Conservation (phyloP, 1,140 invertebrate species). For the Hyles vespertilio region DNA sequence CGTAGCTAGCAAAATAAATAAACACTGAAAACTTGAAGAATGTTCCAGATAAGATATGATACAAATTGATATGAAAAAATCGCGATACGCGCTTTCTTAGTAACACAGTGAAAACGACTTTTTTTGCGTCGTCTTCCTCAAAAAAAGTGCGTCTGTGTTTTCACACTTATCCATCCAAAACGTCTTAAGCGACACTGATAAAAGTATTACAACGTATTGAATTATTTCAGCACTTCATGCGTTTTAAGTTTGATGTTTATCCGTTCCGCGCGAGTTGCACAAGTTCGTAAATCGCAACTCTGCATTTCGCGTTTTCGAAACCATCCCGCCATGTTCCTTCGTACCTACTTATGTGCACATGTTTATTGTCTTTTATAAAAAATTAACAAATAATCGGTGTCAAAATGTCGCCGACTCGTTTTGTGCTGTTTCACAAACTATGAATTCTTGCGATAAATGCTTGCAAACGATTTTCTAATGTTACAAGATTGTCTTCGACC, state of each 20-base stretch:
- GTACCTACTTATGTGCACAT: constrained; percentile 43
- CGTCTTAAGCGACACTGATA: neutral
- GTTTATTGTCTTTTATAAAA: constrained; percentile 30
- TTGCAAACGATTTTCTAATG: constrained; percentile 3
- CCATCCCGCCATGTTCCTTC: constrained; percentile 60
- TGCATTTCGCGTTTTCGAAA: constrained; percentile 73
- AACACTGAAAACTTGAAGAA: constrained; percentile 52
- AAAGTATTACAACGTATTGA: neutral
- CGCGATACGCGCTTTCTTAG: constrained; percentile 21
- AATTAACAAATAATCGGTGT: constrained; percentile 22
- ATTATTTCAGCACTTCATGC: neutral
- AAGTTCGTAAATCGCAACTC: constrained; percentile 68
- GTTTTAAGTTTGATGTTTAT: constrained; percentile 57
- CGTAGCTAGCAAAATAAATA: constrained; percentile 44
- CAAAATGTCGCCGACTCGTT: constrained; percentile 13
- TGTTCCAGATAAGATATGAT: constrained; percentile 50
- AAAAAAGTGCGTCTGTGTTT: neutral
- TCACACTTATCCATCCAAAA: neutral
- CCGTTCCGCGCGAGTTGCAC: constrained; percentile 64
- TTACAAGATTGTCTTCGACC: neutral
- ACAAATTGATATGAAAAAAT: constrained; percentile 57
- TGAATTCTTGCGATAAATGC: constrained; percentile 3
- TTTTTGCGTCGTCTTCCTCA: neutral
- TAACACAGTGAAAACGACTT: too few species aligned
- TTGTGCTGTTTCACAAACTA: constrained; percentile 3